Evolutionary conservation across 2,888 invertebrate species (phyloP).

Genomic region (Venustoraphidia nigricollis): DNA sequence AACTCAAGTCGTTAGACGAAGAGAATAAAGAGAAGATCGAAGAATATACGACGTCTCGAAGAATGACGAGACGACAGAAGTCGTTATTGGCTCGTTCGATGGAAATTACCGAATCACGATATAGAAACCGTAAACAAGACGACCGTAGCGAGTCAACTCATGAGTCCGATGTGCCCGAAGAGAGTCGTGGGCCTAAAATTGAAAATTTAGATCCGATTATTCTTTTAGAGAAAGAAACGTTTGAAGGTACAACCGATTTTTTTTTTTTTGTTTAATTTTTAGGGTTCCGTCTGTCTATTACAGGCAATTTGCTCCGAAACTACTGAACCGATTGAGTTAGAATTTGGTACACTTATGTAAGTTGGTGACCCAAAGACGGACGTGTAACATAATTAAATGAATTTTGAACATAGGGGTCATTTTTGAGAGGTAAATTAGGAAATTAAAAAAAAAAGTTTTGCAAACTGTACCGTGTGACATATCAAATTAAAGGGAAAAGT

Average conservation of each 20-base stretch:
- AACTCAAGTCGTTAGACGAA: conserved; percentile 3
- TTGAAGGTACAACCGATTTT: conserved; percentile 26
- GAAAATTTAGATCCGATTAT: conserved; percentile 31
- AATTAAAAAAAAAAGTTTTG: too few species aligned
- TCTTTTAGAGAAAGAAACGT: conserved; percentile 30
- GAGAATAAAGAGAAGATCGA: conserved; percentile 6
- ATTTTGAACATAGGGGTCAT: too few species aligned
- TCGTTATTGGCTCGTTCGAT: conserved; percentile 26
- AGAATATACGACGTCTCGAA: conserved; percentile 14
- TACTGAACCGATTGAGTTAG: too few species aligned
- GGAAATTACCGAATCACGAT: conserved; percentile 9
- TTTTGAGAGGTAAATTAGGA: too few species aligned
- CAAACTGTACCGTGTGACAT: too few species aligned
- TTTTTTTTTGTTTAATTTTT: not conserved
- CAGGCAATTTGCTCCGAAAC: too few species aligned
- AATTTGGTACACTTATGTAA: too few species aligned
- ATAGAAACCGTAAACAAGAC: conserved; percentile 5
- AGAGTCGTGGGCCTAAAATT: conserved; percentile 19
- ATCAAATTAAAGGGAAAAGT: too few species aligned
- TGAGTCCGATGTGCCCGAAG: conserved; percentile 10
- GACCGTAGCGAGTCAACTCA: too few species aligned
- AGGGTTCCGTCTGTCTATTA: too few species aligned
- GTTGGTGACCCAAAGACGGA: too few species aligned
- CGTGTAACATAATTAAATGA: too few species aligned
- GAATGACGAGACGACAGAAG: conserved; percentile 34